Evolutionary conservation across 2,113 vertebrate species (phyloP), one percentile per base, ranked within the genome.

Genomic region (Orthonyx spaldingii): DNA sequence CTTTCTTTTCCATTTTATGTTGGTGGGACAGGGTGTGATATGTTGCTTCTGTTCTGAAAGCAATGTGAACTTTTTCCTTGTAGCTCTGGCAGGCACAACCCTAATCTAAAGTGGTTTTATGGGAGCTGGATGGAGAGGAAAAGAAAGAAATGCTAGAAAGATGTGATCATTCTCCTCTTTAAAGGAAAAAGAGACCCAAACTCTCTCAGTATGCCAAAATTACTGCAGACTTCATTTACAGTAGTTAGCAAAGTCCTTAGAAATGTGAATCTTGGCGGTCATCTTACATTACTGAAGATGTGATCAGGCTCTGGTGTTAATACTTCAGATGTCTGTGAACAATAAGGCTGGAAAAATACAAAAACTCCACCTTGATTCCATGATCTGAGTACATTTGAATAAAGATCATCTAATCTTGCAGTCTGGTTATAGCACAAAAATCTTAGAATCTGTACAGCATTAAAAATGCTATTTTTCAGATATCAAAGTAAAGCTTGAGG

Each of bases 401-500:
- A 87, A 87, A 91, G 37, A n/a, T 19, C 27, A 33, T 57, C 27
- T 75, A 72, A 37, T 53, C 21, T 77, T 69, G 61, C 41, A 69
- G 37, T 64, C 28, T 77, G 61, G 30, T 68, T 84, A 55, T 12
- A 66, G 50, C 37, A 50, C 13, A 49, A 74, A 84, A 71, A 44
- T 28, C 44, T 68, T 53, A 39, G 70, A 71, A 53, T 79, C 61
- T 61, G 6, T 84, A 23, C 35, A 77, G 64, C 32, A 81, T 74
- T 65, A 78, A 79, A 96, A 89, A 32, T 65, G 13, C 19, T 57
- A 1, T 44, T 90, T 96, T 90, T 92, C 64, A 78, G 59, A 55
- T 81, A 93, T 75, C 69, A 87, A 87, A 95, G 70, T 52, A 70
- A 93, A 87, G 71, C 92, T 90, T 59, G 75, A 90, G 79, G 92